Conservation (phyloP, 2,797 vertebrate genomes). For the Lophius americanus region DNA sequence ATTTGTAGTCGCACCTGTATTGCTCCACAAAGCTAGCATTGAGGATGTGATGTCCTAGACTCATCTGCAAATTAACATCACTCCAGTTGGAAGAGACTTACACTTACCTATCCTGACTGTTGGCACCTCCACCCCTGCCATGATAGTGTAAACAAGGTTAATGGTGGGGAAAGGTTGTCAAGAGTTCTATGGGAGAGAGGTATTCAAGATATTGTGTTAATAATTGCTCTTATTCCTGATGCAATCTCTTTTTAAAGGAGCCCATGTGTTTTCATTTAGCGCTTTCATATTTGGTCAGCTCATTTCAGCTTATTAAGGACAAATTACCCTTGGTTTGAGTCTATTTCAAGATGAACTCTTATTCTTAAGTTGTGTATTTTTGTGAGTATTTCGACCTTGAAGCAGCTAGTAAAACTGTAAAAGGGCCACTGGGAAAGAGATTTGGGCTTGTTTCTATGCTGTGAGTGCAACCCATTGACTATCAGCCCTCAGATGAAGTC, state of each 20-base stretch:
- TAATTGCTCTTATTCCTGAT: constrained; percentile 20
- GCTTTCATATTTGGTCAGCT: constrained; percentile 60
- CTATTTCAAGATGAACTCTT: constrained; percentile 70
- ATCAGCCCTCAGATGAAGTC: constrained; percentile 36
- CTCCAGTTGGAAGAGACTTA: constrained; percentile 47
- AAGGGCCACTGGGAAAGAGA: constrained; percentile 62
- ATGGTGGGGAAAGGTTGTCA: constrained; percentile 32
- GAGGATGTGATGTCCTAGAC: constrained; percentile 54
- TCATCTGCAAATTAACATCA: constrained; percentile 65
- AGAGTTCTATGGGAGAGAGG: constrained; percentile 13
- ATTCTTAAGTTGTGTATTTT: constrained; percentile 74
- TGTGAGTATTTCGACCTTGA: constrained; percentile 65
- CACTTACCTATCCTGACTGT: constrained; percentile 61
- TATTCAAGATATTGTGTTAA: constrained; percentile 1
- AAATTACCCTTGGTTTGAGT: constrained; percentile 65
- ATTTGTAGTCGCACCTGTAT: constrained; percentile 49
- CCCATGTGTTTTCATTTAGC: constrained; percentile 24
- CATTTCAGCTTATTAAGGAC: constrained; percentile 47
- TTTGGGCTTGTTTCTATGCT: constrained; percentile 56
- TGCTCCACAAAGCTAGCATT: constrained; percentile 64
- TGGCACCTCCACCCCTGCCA: constrained; percentile 42
- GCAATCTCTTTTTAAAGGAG: constrained; percentile 25
- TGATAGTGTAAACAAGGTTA: constrained; percentile 65
- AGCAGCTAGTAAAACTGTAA: constrained; percentile 80
- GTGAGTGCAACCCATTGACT: constrained; percentile 58